phyloP scores from a whole-genome alignment of 92 coral and sea anemone species.

The Pocillopora grandis region DNA sequence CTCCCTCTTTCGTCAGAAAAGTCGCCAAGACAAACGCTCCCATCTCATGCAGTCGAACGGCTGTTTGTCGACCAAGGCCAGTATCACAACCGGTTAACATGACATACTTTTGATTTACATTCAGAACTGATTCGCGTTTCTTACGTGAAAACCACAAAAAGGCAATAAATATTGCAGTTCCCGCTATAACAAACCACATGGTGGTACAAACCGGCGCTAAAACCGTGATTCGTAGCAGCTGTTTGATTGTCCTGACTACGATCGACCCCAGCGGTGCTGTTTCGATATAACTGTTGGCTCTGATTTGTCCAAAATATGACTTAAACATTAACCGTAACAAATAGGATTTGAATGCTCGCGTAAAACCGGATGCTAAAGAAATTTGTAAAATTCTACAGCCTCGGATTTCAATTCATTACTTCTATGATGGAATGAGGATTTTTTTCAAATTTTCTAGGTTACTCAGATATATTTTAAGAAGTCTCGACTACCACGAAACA shows the following conservation, averaged over 20 bases:
- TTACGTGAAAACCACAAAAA: conserved; percentile 10
- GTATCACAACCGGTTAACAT: conserved; percentile 71
- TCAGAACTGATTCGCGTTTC: not conserved
- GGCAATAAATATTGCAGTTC: not conserved
- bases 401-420: too few species aligned
- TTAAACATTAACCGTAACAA: too few species aligned
- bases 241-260: not conserved
- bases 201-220: not conserved
- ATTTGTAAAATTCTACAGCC: too few species aligned
- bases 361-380: too few species aligned
- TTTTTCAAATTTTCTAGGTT: too few species aligned
- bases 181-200: conserved; percentile 9
- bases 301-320: too few species aligned
- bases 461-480: too few species aligned
- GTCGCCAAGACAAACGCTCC: conserved; percentile 81
- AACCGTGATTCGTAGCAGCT: not conserved
- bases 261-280: not conserved
- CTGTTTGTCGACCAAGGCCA: conserved; percentile 61
- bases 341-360: too few species aligned
- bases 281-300: too few species aligned
- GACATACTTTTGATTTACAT: conserved; percentile 30
- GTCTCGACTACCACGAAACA: too few species aligned
- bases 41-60: conserved; percentile 64
- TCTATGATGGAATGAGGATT: too few species aligned
- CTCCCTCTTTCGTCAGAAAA: conserved; percentile 71